Evolutionary conservation across 2,888 invertebrate genomes (phyloP).

Genomic region (Ellobium chinense): DNA sequence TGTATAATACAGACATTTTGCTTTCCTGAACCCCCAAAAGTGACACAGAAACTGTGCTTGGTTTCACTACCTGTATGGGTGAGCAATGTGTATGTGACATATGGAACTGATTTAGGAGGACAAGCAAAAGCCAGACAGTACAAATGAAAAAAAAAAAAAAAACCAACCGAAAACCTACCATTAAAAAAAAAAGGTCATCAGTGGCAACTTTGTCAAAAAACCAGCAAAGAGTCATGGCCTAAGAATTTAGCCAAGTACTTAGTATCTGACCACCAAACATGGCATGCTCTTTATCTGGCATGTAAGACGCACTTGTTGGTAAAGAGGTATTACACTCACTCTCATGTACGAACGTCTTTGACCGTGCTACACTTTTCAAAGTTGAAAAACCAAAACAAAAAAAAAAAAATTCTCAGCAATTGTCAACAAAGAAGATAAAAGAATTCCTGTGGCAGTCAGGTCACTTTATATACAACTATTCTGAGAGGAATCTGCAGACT

Average conservation of each 20-base stretch:
- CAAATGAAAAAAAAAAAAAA: neutral
- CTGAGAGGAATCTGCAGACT: constrained; percentile 8
- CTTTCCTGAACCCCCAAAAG: neutral
- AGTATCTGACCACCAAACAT: neutral
- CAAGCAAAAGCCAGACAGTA: neutral
- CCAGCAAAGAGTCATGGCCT: neutral
- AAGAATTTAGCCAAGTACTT: neutral
- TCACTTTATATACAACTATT: constrained; percentile 13
- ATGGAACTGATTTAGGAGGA: neutral
- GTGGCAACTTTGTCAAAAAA: constrained; percentile 2
- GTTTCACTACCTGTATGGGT: neutral
- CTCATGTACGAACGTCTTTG: neutral
- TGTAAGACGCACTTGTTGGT: neutral
- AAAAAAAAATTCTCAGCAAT: neutral
- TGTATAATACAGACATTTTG: neutral
- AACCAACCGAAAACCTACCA: neutral
- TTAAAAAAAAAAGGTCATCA: neutral
- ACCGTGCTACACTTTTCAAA: neutral
- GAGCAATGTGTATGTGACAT: neutral
- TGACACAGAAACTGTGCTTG: neutral
- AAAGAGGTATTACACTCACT: neutral
- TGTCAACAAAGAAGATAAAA: constrained; percentile 3
- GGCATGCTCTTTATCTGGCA: neutral
- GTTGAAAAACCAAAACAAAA: neutral
- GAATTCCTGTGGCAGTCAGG: constrained; percentile 19